Evolutionary conservation across 2,888 invertebrate species (phyloP).

Genomic region (Trachelus stipa): DNA sequence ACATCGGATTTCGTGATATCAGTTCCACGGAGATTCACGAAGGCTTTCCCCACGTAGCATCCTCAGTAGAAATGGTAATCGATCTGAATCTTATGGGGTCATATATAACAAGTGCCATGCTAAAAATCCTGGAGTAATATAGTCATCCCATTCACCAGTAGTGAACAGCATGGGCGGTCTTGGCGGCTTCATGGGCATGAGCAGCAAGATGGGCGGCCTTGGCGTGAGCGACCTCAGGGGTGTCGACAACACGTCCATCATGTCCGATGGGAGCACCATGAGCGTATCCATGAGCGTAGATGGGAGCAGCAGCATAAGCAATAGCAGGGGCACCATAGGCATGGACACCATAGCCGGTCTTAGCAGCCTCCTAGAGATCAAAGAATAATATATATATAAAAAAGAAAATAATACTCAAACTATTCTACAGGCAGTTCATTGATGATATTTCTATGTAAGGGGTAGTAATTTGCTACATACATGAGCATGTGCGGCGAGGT

Average conservation of each 20-base stretch:
- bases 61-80: background rate
- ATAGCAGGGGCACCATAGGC: conserved; percentile 20
- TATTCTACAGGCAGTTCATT: background rate
- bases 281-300: conserved; percentile 15
- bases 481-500: conserved; percentile 51
- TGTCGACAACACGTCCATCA: conserved; percentile 30
- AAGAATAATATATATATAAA: background rate
- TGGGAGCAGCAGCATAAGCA: conserved; percentile 14
- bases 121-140: background rate
- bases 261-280: conserved; percentile 21
- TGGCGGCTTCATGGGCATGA: conserved; percentile 20
- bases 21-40: conserved; percentile 15
- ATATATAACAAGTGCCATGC: background rate
- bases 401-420: background rate
- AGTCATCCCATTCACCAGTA: conserved; percentile 8
- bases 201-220: conserved; percentile 30
- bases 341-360: conserved; percentile 24
- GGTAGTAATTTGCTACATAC: conserved; percentile 17
- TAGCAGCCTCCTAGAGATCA: conserved; percentile 34
- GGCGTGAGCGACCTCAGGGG: conserved; percentile 40
- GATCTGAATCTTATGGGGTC: background rate
- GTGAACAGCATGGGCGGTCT: conserved; percentile 8
- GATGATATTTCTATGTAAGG: background rate
- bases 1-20: conserved; percentile 21
- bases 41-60: background rate